Percentiles rank a stretch among this genome's conserved stretches.
These are phyloP conservation scores for Chaunax sp. DNA, from an alignment of 2,797 vertebrate genomes.

Conservation along the genomic window DNA sequence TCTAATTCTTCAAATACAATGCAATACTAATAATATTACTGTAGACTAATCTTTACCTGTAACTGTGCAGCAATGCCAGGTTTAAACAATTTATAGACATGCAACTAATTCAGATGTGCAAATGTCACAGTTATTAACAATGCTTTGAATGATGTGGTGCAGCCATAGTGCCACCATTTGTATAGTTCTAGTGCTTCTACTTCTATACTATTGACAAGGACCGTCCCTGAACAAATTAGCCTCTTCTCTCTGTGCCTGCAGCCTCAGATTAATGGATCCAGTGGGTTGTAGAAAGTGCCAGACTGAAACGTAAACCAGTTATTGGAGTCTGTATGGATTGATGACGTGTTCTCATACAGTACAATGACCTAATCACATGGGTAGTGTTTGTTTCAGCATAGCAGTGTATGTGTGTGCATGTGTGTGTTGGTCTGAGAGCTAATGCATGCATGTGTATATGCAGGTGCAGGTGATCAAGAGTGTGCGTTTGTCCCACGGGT, in stretches of 20 bases:
- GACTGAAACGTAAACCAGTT: conserved; percentile 8
- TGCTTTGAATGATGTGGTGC: too few species aligned
- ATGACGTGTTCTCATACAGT: neutral
- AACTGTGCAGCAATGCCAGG: too few species aligned
- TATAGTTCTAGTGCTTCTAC: too few species aligned
- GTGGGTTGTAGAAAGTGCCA: neutral
- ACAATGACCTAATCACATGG: conserved; percentile 4
- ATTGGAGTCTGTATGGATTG: conserved; percentile 3
- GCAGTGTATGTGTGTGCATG: neutral
- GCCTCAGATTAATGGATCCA: neutral
- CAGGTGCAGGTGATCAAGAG: neutral
- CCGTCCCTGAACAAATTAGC: too few species aligned
- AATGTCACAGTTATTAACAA: too few species aligned
- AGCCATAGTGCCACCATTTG: too few species aligned
- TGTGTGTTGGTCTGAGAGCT: neutral
- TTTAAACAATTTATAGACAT: too few species aligned
- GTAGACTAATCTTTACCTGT: too few species aligned
- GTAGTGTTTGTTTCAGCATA: conserved; percentile 13
- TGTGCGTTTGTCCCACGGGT: conserved; percentile 2
- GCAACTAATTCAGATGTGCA: too few species aligned
- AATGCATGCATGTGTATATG: neutral
- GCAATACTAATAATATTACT: too few species aligned
- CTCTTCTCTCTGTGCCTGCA: neutral
- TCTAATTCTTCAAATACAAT: too few species aligned
- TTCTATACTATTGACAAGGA: too few species aligned